Conservation (phyloP, 2,888 invertebrate genomes). For the Mechanitis mazaeus region DNA sequence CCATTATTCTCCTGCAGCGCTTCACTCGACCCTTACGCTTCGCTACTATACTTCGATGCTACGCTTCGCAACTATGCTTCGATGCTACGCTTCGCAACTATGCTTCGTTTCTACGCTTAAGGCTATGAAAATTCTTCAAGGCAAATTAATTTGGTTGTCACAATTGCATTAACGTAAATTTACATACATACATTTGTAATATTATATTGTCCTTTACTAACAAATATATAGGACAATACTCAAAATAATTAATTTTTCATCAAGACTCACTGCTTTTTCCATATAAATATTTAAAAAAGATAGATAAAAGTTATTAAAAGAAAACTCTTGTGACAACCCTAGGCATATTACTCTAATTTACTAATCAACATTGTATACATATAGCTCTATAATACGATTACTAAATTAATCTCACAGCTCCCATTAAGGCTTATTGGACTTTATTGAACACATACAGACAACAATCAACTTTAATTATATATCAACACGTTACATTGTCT, state of each 20-base stretch:
- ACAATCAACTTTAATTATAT: conserved; percentile 33
- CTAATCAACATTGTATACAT: conserved; percentile 25
- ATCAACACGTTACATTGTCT: background rate
- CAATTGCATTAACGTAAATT: background rate
- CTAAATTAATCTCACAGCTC: conserved; percentile 69
- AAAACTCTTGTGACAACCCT: conserved; percentile 2
- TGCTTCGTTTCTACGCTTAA: conserved; percentile 30
- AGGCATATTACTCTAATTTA: conserved; percentile 1
- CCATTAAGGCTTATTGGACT: conserved; percentile 67
- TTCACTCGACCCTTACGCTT: conserved; percentile 42
- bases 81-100: conserved; percentile 28
- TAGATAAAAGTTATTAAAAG: no score
- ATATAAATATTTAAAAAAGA: no score
- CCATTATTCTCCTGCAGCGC: conserved; percentile 72
- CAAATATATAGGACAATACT: no score
- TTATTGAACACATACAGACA: conserved; percentile 58
- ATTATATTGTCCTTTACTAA: no score
- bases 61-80: conserved; percentile 15
- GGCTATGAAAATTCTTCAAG: conserved; percentile 28
- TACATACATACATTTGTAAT: no score
- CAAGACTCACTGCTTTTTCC: no score
- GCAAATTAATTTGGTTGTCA: conserved; percentile 15
- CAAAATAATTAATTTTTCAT: no score
- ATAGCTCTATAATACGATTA: conserved; percentile 35
- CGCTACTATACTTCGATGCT: background rate